These are phyloP conservation scores for Rhizomys pruinosus DNA, from an alignment of 2,113 vertebrate species.

Conservation along the genomic window DNA sequence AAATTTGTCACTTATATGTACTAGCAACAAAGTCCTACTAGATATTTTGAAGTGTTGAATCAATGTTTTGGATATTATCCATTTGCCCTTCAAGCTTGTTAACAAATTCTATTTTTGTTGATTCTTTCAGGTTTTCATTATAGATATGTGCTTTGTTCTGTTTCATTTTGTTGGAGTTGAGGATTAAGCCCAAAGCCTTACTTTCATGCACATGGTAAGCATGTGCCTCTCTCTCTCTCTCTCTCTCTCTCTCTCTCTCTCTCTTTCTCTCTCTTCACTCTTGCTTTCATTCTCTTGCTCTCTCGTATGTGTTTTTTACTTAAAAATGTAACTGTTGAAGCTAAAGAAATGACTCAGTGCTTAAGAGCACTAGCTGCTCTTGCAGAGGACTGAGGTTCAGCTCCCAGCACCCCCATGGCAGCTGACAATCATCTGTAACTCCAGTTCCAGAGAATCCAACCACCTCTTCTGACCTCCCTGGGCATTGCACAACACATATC, in stretches of 20 bases:
- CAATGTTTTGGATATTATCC: background rate
- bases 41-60: background rate
- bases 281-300: too few relatives aligned
- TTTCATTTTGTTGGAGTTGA: background rate
- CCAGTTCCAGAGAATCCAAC: too few relatives aligned
- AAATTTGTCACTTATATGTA: background rate
- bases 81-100: background rate
- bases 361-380: too few relatives aligned
- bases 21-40: background rate
- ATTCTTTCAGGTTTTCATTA: background rate
- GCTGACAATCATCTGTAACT: too few relatives aligned
- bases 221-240: background rate
- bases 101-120: background rate
- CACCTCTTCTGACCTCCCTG: too few relatives aligned
- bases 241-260: too few relatives aligned
- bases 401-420: too few relatives aligned
- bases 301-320: background rate
- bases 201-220: background rate
- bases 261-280: too few relatives aligned
- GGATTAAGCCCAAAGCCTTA: background rate
- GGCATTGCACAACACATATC: too few relatives aligned
- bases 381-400: too few relatives aligned
- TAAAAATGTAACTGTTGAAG: background rate
- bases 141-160: background rate
- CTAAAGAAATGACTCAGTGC: too few relatives aligned